Base-by-base conservation (phyloP, 2,113 vertebrate species). In the Vidua macroura region DNA sequence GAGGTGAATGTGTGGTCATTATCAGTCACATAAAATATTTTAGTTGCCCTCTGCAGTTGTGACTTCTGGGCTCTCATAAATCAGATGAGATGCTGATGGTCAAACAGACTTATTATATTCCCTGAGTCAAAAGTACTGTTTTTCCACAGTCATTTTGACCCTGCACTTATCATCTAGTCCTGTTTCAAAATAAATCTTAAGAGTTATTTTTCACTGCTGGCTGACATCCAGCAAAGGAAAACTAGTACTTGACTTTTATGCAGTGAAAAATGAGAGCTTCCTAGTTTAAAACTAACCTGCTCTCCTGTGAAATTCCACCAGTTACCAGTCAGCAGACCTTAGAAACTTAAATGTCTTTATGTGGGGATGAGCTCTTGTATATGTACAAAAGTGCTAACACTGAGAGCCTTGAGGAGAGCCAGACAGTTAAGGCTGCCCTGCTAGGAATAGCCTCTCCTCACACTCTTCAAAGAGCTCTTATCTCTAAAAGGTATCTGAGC, bases 21-120 rank as follows among this genome's bases (percentile, higher is more conserved):
- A 88, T 93, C 92, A 88, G 78, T 88, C 90, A 94, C 48, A 90
- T 86, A 81, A 94, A 94, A 78, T 92, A 90, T 83, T 88, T 93
- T 81, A 92, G 84, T 72, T 90, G 60, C 60, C 79, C 83, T 92
- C 85, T 81, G 76, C 60, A 83, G 59, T 27, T 92, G 76, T 77
- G 88, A 81, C 92, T 96, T 88, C 93, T 83, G 68, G 90, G 56
- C 4, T 94, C 3, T 80, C 72, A 86, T 95, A 96, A 95, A 93
- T 95, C 83, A 96, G 48, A 86, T 48, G 83, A 94, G 75, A 83
- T 89, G 70, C 13, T 92, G 67, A 53, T 94, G 70, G 60, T 91
- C 88, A 88, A 31, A 77, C 19, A 70, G 59, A 64, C 56, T 76
- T 74, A 83, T 93, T 90, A 58, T 94, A 83, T 75, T 74, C 58